Evolutionary conservation across 2,888 invertebrate species (phyloP).

Genomic region (Nomada fabriciana): DNA sequence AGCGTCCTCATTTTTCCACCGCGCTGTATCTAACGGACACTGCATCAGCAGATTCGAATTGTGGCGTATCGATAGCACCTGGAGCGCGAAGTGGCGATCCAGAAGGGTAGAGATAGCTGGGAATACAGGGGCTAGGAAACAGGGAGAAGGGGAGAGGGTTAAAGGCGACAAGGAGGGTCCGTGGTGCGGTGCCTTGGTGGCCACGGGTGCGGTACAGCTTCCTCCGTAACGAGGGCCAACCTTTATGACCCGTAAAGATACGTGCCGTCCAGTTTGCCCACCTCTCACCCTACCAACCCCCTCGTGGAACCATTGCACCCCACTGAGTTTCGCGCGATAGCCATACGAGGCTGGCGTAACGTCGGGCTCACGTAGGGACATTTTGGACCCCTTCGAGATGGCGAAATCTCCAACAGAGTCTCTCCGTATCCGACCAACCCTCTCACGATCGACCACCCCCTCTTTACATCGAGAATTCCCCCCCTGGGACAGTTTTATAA

Average conservation of each 20-base stretch:
- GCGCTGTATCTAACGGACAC: background rate
- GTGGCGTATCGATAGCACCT: conserved; percentile 45
- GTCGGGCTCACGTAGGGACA: conserved; percentile 71
- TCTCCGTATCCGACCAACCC: conserved; percentile 54
- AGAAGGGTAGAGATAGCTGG: background rate
- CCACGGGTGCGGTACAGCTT: conserved; percentile 82
- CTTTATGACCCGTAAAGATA: conserved; percentile 84
- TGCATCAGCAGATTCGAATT: conserved; percentile 20
- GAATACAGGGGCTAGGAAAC: background rate
- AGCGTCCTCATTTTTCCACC: background rate
- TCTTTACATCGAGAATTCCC: conserved; percentile 65
- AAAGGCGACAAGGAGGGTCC: conserved; percentile 71
- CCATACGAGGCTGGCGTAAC: conserved; percentile 62
- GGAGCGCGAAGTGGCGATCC: conserved; percentile 29
- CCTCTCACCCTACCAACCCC: conserved; percentile 19
- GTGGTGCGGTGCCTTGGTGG: conserved; percentile 83
- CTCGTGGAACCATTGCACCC: conserved; percentile 51
- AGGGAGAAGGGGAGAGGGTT: conserved; percentile 55
- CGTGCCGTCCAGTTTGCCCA: conserved; percentile 82
- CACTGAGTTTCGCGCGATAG: conserved; percentile 49
- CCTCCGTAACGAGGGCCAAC: conserved; percentile 82
- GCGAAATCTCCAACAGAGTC: conserved; percentile 73
- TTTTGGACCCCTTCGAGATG: conserved; percentile 75
- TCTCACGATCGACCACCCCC: conserved; percentile 48
- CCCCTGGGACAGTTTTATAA: conserved; percentile 79